Base-by-base conservation (phyloP, 1,140 invertebrate species). In the Drosophila azteca region DNA sequence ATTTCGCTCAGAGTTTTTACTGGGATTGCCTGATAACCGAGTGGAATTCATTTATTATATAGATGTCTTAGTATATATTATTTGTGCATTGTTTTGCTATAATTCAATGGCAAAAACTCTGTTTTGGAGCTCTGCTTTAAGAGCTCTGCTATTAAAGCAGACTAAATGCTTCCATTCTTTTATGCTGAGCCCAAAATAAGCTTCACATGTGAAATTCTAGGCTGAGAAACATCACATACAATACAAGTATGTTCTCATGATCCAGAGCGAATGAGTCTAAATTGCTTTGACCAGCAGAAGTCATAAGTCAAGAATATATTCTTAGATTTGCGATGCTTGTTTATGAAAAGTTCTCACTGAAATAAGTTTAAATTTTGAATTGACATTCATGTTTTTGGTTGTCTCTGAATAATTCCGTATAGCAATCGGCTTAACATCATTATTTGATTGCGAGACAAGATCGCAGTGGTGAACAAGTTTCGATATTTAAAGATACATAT, bases 301-400 rank as follows among this genome's bases (percentile, higher is more conserved):
- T 5, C 35, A 39, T 39, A 13, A 39, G 35, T 39, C 35, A 39
- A 39, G 35, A 13, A 39, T 39, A 39, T 39, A 39, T 13, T 3
- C 3, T 39, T 4, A 5, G 11, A 3, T 39, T 13, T 39, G 4
- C 35, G 35, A 39, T 13, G 35, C 11, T 13, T 39, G 8, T 20
- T 20, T 20, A 20, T 20, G 17, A 20, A 31, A 31, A 57, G 50
- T 64, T 24, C 26, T 49, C 22, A 50, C 68, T 69, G 68, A 41
- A 39, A 26, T 69, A 51, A 51, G 68, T 69, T 69, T 49, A 69
- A 68, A 51, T 57, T 49, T 43, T 43, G 45, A 29, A 31, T 50
- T 11, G 22, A 43, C 43, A 41, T 20, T 31, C 15, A 26, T 11
- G 7, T 31, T 41, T 52, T 66, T n/a, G n/a, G n/a, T n/a, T 64